Percentiles rank a stretch among this genome's conserved stretches.
phyloP scores from a whole-genome alignment of 2,888 invertebrate genomes.

The Tenthredo livida region DNA sequence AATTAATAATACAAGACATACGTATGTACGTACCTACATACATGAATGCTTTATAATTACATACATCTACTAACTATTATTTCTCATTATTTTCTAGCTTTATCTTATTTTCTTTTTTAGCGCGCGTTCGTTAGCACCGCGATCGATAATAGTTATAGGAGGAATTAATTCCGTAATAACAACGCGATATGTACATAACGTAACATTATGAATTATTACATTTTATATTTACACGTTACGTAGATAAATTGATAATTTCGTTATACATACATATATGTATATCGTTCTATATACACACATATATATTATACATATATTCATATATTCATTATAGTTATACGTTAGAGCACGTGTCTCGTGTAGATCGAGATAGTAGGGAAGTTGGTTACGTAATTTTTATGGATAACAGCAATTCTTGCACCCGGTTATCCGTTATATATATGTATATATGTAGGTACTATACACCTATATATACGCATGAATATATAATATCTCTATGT shows the following conservation, averaged over 20 bases:
- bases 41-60: no score
- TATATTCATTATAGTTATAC: neutral
- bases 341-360: neutral
- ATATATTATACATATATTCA: neutral
- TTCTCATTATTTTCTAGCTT: neutral
- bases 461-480: neutral
- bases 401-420: neutral
- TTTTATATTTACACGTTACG: neutral
- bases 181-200: neutral
- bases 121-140: neutral
- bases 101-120: neutral
- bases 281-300: neutral
- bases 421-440: neutral
- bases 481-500: no score
- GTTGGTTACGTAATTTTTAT: constrained; percentile 1
- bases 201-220: neutral
- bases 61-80: neutral
- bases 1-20: neutral
- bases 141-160: no score
- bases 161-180: neutral
- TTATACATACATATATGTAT: neutral
- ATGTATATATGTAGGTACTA: neutral
- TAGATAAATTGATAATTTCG: constrained; percentile 7
- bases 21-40: no score
- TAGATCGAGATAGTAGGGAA: neutral